Evolutionary conservation across 2,888 invertebrate genomes (phyloP).

Genomic region (Caenorhabditis sinica): DNA sequence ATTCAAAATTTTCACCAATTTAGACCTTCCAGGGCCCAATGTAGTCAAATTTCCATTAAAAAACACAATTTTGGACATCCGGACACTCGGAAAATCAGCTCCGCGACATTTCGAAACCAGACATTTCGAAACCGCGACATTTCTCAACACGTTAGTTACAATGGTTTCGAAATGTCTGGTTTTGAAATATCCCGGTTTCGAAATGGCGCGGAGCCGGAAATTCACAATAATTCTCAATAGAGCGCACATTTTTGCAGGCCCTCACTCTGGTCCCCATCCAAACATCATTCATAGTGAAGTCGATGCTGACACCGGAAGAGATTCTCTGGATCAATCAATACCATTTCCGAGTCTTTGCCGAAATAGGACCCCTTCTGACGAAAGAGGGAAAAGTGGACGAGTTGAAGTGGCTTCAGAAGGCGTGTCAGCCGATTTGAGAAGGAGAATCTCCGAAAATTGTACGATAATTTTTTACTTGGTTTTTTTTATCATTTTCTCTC

Average conservation of each 20-base stretch:
- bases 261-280: slow-evolving; percentile 92
- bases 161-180: too few species aligned
- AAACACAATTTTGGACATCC: too few species aligned
- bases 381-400: background rate
- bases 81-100: too few species aligned
- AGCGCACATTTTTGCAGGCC: slow-evolving; percentile 87
- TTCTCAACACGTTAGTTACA: too few species aligned
- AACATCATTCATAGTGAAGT: slow-evolving; percentile 88
- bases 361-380: background rate
- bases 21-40: too few species aligned
- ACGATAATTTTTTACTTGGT: slow-evolving; percentile 1
- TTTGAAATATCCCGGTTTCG: slow-evolving; percentile 84
- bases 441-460: background rate
- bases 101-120: too few species aligned
- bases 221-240: background rate
- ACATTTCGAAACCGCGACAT: too few species aligned
- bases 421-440: slow-evolving; percentile 12
- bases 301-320: slow-evolving; percentile 86
- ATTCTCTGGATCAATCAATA: slow-evolving; percentile 27
- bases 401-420: slow-evolving; percentile 2
- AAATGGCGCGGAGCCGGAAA: slow-evolving; percentile 84
- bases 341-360: background rate
- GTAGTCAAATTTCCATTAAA: too few species aligned
- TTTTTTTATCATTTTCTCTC: background rate
- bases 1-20: slow-evolving; percentile 3